Conservation (phyloP, 2,888 invertebrate species). For the Rhorus exstirpatorius region DNA sequence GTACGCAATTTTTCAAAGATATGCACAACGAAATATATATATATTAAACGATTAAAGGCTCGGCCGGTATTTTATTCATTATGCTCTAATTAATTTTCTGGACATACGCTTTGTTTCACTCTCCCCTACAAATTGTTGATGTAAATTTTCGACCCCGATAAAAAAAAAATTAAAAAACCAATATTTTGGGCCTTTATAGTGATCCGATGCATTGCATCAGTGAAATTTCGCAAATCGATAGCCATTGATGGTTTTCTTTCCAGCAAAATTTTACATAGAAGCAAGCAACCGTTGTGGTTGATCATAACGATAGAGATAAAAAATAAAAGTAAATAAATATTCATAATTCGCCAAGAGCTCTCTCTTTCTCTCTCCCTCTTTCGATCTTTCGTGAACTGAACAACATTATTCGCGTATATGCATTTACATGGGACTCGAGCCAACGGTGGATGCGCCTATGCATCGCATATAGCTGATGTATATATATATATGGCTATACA, state of each 20-base stretch:
- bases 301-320: constrained; percentile 33
- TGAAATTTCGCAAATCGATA: neutral
- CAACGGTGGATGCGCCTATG: constrained; percentile 53
- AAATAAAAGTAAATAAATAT: constrained; percentile 28
- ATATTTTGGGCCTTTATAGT: too few species aligned
- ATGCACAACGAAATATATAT: too few species aligned
- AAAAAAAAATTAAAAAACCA: too few species aligned
- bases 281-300: constrained; percentile 19
- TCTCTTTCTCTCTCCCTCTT: too few species aligned
- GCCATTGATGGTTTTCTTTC: neutral
- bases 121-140: too few species aligned
- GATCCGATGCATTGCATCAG: neutral
- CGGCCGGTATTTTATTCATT: too few species aligned
- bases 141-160: too few species aligned
- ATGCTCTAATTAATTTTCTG: too few species aligned
- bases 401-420: constrained; percentile 36
- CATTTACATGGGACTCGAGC: constrained; percentile 46
- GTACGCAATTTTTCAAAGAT: too few species aligned
- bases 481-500: neutral
- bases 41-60: too few species aligned
- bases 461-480: constrained; percentile 32
- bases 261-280: constrained; percentile 11
- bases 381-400: constrained; percentile 30
- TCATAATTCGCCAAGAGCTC: constrained; percentile 34
- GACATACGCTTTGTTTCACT: too few species aligned